phyloP scores from a whole-genome alignment of 2,113 vertebrate species.

The Oryzias melastigma region DNA sequence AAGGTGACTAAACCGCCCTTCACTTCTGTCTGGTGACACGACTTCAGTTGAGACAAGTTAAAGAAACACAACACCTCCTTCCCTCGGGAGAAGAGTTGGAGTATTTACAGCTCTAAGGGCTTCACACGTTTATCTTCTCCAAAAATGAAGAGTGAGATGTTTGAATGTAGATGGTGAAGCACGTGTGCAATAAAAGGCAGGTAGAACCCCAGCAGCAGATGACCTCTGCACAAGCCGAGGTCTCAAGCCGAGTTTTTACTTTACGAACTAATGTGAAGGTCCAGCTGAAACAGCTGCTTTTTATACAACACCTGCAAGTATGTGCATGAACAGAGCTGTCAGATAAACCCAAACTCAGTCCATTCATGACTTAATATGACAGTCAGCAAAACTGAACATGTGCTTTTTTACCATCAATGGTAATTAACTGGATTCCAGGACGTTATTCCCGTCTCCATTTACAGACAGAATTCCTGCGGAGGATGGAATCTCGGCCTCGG shows the following conservation, averaged over 20 bases:
- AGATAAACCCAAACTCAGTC: neutral
- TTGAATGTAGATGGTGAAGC: slow-evolving; percentile 20
- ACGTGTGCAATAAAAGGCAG: neutral
- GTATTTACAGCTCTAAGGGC: slow-evolving; percentile 25
- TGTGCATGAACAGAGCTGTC: slow-evolving; percentile 7
- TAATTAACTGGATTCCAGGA: slow-evolving; percentile 37
- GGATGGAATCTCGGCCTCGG: too few relatives aligned
- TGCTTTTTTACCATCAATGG: slow-evolving; percentile 29
- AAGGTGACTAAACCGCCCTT: slow-evolving; percentile 46
- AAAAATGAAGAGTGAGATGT: slow-evolving; percentile 6
- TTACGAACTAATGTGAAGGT: neutral
- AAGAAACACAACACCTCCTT: slow-evolving; percentile 43
- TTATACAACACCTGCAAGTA: slow-evolving; percentile 1
- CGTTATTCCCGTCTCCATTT: neutral
- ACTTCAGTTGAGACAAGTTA: slow-evolving; percentile 57
- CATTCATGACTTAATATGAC: slow-evolving; percentile 18
- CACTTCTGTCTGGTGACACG: slow-evolving; percentile 43
- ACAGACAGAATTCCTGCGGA: neutral
- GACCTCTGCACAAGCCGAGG: neutral
- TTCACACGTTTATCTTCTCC: slow-evolving; percentile 8
- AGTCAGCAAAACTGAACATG: slow-evolving; percentile 16
- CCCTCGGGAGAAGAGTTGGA: slow-evolving; percentile 41
- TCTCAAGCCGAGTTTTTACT: slow-evolving; percentile 15
- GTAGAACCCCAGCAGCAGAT: slow-evolving; percentile 22
- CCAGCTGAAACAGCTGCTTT: slow-evolving; percentile 9